Base-by-base conservation (phyloP, 1,140 invertebrate species). In the Trichonephila inaurata region DNA sequence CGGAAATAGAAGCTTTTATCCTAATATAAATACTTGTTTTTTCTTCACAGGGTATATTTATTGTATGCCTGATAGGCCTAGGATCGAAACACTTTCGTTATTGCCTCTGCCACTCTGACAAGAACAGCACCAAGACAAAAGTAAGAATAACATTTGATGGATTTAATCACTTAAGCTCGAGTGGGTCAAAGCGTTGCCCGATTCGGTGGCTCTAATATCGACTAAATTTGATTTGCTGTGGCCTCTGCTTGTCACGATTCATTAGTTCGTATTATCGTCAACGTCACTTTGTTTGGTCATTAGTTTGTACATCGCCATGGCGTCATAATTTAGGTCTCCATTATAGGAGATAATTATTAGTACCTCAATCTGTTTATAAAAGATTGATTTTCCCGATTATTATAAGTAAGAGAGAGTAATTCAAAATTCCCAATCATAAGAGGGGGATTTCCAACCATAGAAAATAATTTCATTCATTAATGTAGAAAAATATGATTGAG, bases 71-170 rank as follows among this genome's bases (percentile, higher is more conserved):
- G 18, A 94, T 94, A 28, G 93, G 93, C 40, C 24, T 94, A 19
- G 89, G 93, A 18, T 94, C 93, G 24, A 90, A 94, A 44, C 93
- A 94, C 72, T 94, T 94, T 44, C 77, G 93, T 5, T 90, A 85
- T 33, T 72, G 88, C 88, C 86, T 94, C 58, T 94, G 93, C 72
- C 88, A 91, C 64, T 85, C 88, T 4, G 64, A 33, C 61, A 86
- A 77, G 40, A 90, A 61, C 18, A 86, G 12, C n/a, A 91, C 89
- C 6, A 85, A 72, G n/a, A 91, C 88, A 28, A 91, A 90, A 64
- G 93, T 94, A 91, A 61, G 83, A 51, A 69, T 69, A 24, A 24
- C 66, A 69, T 24, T 69, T n/a, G 66, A 69, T 33, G 44, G 19
- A 60, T 85, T 85, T 60, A 60, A 24, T 85, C 44, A 24, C 21